Evolutionary conservation across 2,797 vertebrate species (phyloP).

Genomic region (Chromis chromis): DNA sequence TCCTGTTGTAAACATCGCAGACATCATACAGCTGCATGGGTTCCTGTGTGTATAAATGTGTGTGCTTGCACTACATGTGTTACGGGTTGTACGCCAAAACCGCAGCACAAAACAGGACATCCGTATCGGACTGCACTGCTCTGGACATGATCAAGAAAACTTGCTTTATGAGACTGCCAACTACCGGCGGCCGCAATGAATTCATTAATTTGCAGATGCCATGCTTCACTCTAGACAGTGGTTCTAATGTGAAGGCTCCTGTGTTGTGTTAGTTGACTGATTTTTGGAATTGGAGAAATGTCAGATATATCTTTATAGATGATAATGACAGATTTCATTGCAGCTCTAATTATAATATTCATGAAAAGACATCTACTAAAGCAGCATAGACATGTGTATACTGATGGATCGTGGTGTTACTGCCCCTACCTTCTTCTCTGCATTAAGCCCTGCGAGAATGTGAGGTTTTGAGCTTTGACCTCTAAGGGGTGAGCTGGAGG

Average conservation of each 20-base stretch:
- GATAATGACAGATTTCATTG: neutral
- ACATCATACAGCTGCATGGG: slow-evolving; percentile 72
- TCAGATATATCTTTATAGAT: neutral
- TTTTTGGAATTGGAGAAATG: slow-evolving; percentile 5
- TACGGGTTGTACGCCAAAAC: slow-evolving; percentile 40
- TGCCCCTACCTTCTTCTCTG: slow-evolving; percentile 18
- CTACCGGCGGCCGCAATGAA: slow-evolving; percentile 41
- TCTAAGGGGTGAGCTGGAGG: slow-evolving; percentile 51
- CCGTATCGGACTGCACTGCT: slow-evolving; percentile 11
- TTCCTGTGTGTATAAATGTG: slow-evolving; percentile 58
- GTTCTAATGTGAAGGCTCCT: slow-evolving; percentile 17
- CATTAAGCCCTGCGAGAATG: slow-evolving; percentile 64
- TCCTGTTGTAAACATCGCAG: slow-evolving; percentile 76
- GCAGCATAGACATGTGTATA: neutral
- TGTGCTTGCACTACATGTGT: slow-evolving; percentile 28
- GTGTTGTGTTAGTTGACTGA: slow-evolving; percentile 6
- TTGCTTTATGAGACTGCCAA: slow-evolving; percentile 49
- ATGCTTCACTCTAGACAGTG: slow-evolving; percentile 35
- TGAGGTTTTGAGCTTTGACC: slow-evolving; percentile 52
- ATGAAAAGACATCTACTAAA: no score
- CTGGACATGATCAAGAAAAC: slow-evolving; percentile 52
- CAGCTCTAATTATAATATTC: neutral
- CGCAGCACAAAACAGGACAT: slow-evolving; percentile 50
- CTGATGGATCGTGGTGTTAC: slow-evolving; percentile 3
- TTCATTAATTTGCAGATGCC: slow-evolving; percentile 52